Conservation (phyloP, 2,888 invertebrate genomes). For the Flexamia atlantica region DNA sequence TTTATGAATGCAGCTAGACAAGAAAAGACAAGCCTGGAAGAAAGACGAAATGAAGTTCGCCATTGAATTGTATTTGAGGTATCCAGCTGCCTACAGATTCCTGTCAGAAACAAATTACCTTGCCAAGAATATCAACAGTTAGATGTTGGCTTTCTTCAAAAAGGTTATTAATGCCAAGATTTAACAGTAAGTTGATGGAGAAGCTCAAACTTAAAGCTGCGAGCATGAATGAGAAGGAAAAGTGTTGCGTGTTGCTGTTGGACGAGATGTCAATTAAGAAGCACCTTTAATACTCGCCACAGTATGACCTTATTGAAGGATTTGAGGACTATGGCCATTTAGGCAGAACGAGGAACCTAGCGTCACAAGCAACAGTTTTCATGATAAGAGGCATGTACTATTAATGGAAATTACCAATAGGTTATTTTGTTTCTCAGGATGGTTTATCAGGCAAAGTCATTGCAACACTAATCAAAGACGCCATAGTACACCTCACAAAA, state of each 20-base stretch:
- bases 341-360: conserved; percentile 28
- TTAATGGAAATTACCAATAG: conserved; percentile 69
- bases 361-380: conserved; percentile 41
- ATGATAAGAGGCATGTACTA: conserved; percentile 67
- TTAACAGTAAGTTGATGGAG: conserved; percentile 67
- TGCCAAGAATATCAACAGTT: no score
- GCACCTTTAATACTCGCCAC: conserved; percentile 66
- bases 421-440: conserved; percentile 67
- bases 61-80: no score
- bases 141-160: no score
- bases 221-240: conserved; percentile 68
- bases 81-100: no score
- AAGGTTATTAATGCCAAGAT: no score
- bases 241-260: conserved; percentile 68
- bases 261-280: conserved; percentile 69
- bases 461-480: conserved; percentile 62
- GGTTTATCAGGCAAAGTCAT: no score
- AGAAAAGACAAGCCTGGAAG: no score
- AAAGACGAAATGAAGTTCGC: no score
- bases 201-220: conserved; percentile 67
- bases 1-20: no score
- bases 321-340: conserved; percentile 68
- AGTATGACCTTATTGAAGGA: conserved; percentile 68
- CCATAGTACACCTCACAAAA: conserved; percentile 60
- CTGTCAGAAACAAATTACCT: no score